Base-by-base conservation (phyloP, 2,113 vertebrate genomes). In the Heptranchias perlo region DNA sequence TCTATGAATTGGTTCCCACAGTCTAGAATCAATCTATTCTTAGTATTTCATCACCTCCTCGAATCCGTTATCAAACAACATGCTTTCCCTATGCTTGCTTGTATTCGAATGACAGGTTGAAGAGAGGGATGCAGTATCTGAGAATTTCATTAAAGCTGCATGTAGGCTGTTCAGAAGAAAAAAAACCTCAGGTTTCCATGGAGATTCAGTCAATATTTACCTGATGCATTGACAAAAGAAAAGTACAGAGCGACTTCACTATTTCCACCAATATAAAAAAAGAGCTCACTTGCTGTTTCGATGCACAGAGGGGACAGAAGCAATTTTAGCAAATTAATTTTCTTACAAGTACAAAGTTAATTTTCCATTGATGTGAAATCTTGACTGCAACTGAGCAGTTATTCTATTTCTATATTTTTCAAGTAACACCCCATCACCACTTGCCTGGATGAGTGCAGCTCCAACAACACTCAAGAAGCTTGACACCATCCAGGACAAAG, bases 81-180 rank as follows among this genome's bases (percentile, higher is more conserved):
- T 47, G 39, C 23, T 62, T 94, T 64, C 61, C 39, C 58, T 64
- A 11, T 16, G 18, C 18, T 16, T 91, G 87, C 28, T 91, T 91
- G 28, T 91, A 35, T 58, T 35, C 31, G 10, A 35, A 35, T 91
- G 87, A 91, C 31, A 58, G 54, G 87, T 18, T 58, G 52, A 61
- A 35, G 87, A 54, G 87, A 28, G 35, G n/a, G 92, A 13, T 25
- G 92, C n/a, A 65, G 39, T 65, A 47, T 67, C 64, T 67, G 92
- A 67, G 92, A 47, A 65, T 94, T 47, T 94, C 62, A 94, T 94
- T 65, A 65, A 39, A 67, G 62, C 92, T 94, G 16, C 28, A 93
- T 39, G 39, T 47, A 4, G 23, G 62, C 62, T 47, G 39, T 44
- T 39, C 91, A 89, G 11, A 54, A 54, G 28, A 8, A 8, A 14